Base-by-base conservation (phyloP, 2,888 invertebrate genomes). In the Drosophila hamatofila region DNA sequence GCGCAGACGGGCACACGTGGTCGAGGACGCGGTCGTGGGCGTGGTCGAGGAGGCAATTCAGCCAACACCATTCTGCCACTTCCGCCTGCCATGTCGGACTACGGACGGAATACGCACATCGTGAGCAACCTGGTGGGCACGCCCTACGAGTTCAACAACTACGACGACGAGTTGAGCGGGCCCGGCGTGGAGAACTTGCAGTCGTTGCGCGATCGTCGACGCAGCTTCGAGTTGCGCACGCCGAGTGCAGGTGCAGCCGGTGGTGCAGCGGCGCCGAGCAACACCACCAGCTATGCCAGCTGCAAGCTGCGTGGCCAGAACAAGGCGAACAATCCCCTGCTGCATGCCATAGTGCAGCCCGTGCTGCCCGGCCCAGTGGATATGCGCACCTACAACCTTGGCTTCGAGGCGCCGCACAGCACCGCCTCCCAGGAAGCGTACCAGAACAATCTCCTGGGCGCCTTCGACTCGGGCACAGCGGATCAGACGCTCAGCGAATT, bases 351-450 rank as follows among this genome's bases (percentile, higher is more conserved):
- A n/a, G 54, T 54, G 25, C 93, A 95, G 78, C 96, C 96, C 0
- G 95, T 97, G 57, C 92, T 97, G 73, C 97, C 97, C 0, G 97
- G 97, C 2, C 97, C 97, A 0, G 97, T 97, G 0, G 97, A 97
- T 91, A 97, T 97, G 97, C 95, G 97, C 60, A 97, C 97, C 0
- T 97, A 97, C 91, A 96, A 95, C 88, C 94, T 95, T 23, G 91
- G 91, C 30, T 93, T 91, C 55, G 92, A 93, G 68, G 89, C 91
- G 23, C 93, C 93, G 21, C 91, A 94, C 61, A 94, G 94, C 74
- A 93, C 93, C 7, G 90, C 92, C 12, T 92, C 92, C 21, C 92
- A 92, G 68, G 95, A 95, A 74, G 94, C 95, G 0, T 95, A 94
- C 76, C 94, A 94, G 64, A 92, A 92, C 44, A 95, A 96, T 90